phyloP scores from a whole-genome alignment of 92 coral and sea anemone species.

The Paramuricea clavata region DNA sequence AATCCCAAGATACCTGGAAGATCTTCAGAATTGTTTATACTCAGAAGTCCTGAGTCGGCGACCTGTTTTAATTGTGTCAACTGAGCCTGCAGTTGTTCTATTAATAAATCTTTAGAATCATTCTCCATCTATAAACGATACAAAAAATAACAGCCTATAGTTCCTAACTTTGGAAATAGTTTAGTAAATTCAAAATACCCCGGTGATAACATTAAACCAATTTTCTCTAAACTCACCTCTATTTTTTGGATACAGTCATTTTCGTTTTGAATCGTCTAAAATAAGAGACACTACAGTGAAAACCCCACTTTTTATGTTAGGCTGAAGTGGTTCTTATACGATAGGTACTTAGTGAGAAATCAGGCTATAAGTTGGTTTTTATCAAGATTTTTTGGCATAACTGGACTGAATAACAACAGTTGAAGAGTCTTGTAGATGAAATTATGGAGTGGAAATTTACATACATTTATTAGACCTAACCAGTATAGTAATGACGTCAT shows the following conservation, averaged over 20 bases:
- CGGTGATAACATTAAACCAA: too few species aligned
- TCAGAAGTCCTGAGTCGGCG: conserved; percentile 38
- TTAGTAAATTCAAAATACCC: too few species aligned
- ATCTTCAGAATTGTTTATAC: conserved; percentile 68
- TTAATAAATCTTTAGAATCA: conserved; percentile 91
- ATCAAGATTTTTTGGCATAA: background rate
- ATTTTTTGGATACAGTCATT: conserved; percentile 87
- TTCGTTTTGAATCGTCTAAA: conserved; percentile 83
- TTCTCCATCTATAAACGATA: conserved; percentile 95
- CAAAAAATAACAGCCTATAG: conserved; percentile 43
- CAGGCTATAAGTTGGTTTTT: too few species aligned
- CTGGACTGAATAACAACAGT: too few species aligned
- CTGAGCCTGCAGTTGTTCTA: conserved; percentile 89
- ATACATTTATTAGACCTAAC: too few species aligned
- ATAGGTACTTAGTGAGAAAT: background rate
- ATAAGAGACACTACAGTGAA: background rate
- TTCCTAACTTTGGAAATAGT: too few species aligned
- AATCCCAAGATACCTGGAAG: conserved; percentile 82
- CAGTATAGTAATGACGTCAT: too few species aligned
- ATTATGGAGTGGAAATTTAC: too few species aligned
- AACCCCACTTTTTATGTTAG: too few species aligned
- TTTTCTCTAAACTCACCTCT: conserved; percentile 68
- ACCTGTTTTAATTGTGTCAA: conserved; percentile 66
- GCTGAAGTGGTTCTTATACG: too few species aligned
- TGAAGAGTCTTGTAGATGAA: too few species aligned